These are phyloP conservation scores for Malurus cyaneus DNA, from an alignment of 2,113 vertebrate genomes.

Conservation along the genomic window DNA sequence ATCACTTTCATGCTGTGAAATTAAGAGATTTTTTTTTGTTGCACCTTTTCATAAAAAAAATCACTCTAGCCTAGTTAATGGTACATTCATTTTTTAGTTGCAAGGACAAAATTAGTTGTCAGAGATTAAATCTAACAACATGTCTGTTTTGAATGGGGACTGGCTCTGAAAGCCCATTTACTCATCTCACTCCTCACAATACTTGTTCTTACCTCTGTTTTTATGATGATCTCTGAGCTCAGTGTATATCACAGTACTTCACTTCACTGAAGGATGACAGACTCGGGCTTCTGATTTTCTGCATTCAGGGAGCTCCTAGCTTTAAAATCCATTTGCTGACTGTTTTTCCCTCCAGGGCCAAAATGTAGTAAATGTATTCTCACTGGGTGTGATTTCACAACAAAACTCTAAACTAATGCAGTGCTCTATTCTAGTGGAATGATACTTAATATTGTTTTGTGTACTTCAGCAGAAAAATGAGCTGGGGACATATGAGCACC, in stretches of 20 bases:
- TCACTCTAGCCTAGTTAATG: not conserved
- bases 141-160: not conserved
- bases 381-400: not conserved
- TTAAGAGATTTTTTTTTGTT: not conserved
- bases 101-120: not conserved
- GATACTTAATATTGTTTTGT: not conserved
- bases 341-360: not conserved
- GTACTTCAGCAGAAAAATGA: not conserved
- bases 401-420: not conserved
- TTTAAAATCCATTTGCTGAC: conserved; percentile 17
- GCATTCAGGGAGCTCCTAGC: not conserved
- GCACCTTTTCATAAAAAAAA: not conserved
- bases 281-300: not conserved
- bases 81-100: not conserved
- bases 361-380: not conserved
- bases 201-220: not conserved
- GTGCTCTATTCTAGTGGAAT: not conserved
- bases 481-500: not conserved
- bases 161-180: not conserved
- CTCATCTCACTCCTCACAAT: not conserved
- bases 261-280: not conserved
- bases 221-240: not conserved
- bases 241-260: not conserved
- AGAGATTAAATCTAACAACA: not conserved
- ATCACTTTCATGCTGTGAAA: not conserved